These are phyloP conservation scores for Pseudomugil gertrudae DNA, from an alignment of 2,797 vertebrate species.

Conservation along the genomic window DNA sequence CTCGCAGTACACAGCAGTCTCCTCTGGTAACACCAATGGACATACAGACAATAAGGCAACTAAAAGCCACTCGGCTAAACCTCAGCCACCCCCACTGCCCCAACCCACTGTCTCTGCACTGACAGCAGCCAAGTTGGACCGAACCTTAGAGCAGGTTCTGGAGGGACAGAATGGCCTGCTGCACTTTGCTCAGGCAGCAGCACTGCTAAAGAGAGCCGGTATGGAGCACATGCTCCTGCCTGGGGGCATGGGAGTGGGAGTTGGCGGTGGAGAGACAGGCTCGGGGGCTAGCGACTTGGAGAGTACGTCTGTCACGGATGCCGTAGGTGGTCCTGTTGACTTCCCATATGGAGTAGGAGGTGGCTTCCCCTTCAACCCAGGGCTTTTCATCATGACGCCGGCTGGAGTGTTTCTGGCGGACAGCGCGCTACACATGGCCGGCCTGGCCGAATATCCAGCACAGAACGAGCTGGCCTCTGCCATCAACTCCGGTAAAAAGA, in stretches of 20 bases:
- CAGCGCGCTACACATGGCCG: slow-evolving; percentile 97
- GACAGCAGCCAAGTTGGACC: slow-evolving; percentile 92
- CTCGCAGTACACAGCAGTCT: slow-evolving; percentile 94
- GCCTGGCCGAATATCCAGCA: slow-evolving; percentile 95
- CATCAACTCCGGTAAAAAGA: slow-evolving; percentile 98
- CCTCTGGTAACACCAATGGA: slow-evolving; percentile 86
- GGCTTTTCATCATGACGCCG: slow-evolving; percentile 99
- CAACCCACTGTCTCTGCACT: slow-evolving; percentile 87
- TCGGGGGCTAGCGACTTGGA: slow-evolving; percentile 93
- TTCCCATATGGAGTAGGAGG: slow-evolving; percentile 94
- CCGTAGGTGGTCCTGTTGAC: slow-evolving; percentile 93
- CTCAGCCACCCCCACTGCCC: slow-evolving; percentile 75
- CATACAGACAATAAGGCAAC: slow-evolving; percentile 87
- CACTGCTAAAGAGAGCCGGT: slow-evolving; percentile 94
- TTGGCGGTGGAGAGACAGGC: slow-evolving; percentile 79
- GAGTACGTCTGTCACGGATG: slow-evolving; percentile 90
- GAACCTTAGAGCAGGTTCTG: slow-evolving; percentile 92
- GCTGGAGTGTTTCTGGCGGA: slow-evolving; percentile 98
- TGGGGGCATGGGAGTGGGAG: slow-evolving; percentile 86
- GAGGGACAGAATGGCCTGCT: slow-evolving; percentile 95
- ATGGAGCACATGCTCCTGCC: slow-evolving; percentile 89
- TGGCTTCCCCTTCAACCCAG: slow-evolving; percentile 97
- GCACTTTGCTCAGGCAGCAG: slow-evolving; percentile 96
- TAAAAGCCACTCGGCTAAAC: slow-evolving; percentile 89
- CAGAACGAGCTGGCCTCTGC: slow-evolving; percentile 98